Conservation (phyloP, 2,113 vertebrate genomes). For the Catharus fuscescens region DNA sequence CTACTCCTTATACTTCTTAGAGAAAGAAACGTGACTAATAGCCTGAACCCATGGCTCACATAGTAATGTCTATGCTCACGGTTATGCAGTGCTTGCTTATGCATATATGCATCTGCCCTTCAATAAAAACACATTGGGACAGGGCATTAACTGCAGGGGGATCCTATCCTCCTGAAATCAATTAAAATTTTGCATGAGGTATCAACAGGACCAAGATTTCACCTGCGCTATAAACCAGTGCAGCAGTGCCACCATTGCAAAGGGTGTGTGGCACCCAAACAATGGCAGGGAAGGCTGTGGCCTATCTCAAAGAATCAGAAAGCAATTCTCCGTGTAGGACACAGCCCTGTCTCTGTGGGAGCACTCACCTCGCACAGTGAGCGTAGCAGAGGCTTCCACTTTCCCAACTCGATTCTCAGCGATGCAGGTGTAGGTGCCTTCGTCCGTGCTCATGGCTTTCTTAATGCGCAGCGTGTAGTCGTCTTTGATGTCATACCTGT, state of each 20-base stretch:
- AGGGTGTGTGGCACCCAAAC: not conserved
- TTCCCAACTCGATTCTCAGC: slow-evolving; percentile 97
- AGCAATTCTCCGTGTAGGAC: not conserved
- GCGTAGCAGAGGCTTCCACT: slow-evolving; percentile 89
- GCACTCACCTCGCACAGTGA: slow-evolving; percentile 92
- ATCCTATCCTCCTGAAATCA: not conserved
- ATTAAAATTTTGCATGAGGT: not conserved
- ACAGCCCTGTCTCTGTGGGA: not conserved
- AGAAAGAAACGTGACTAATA: not conserved
- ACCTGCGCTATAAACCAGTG: not conserved
- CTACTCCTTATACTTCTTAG: not conserved
- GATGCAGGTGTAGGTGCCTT: slow-evolving; percentile 91
- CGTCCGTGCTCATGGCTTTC: slow-evolving; percentile 85
- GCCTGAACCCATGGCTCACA: not conserved
- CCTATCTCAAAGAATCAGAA: not conserved
- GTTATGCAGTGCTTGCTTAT: not conserved
- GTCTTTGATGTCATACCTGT: slow-evolving; percentile 95
- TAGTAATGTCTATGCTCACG: not conserved
- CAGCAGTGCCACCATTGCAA: not conserved
- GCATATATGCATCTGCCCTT: not conserved
- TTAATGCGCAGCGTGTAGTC: slow-evolving; percentile 94
- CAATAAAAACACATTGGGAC: not conserved
- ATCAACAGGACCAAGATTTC: not conserved
- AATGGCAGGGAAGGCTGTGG: not conserved
- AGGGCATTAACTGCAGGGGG: not conserved